A percentile compares a stretch with the other conserved stretches of the same genome.
These are phyloP conservation scores for Gasterosteus nipponicus DNA, from an alignment of 2,113 vertebrate genomes.

Conservation along the genomic window DNA sequence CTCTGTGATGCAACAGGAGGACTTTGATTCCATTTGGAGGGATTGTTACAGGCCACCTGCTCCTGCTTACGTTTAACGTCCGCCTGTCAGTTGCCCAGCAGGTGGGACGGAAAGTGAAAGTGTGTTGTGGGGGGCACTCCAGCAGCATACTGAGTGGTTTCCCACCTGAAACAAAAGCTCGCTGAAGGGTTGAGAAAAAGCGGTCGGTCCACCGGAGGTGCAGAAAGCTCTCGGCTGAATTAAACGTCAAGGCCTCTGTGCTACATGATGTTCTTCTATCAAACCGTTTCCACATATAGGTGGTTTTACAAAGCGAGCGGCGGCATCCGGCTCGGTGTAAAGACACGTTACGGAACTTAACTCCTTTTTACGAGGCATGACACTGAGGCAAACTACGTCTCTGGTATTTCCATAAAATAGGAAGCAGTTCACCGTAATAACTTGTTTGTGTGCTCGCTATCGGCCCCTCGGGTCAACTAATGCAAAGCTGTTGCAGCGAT, in stretches of 20 bases:
- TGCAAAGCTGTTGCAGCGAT: neutral
- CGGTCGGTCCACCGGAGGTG: neutral
- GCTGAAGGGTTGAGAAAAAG: conserved; percentile 5
- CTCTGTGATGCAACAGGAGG: conserved; percentile 75
- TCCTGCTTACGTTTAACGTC: conserved; percentile 56
- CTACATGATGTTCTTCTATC: neutral
- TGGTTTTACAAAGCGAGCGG: neutral
- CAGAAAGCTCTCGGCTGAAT: conserved; percentile 12
- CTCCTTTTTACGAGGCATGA: neutral
- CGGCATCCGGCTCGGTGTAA: neutral
- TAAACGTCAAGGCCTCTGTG: conserved; percentile 17
- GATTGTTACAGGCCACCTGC: conserved; percentile 64
- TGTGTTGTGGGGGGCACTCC: neutral
- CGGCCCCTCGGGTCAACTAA: neutral
- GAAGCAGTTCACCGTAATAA: neutral
- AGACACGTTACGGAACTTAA: neutral
- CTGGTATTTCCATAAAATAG: neutral
- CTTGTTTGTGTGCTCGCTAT: neutral
- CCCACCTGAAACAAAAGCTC: conserved; percentile 29
- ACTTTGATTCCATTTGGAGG: conserved; percentile 78
- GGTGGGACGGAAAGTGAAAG: conserved; percentile 34
- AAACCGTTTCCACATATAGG: neutral
- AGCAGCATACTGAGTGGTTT: conserved; percentile 46
- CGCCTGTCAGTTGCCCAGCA: conserved; percentile 68
- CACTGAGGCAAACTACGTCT: neutral